These are phyloP conservation scores for Pogonocichla stellata DNA, from an alignment of 2,113 vertebrate species.

Conservation along the genomic window DNA sequence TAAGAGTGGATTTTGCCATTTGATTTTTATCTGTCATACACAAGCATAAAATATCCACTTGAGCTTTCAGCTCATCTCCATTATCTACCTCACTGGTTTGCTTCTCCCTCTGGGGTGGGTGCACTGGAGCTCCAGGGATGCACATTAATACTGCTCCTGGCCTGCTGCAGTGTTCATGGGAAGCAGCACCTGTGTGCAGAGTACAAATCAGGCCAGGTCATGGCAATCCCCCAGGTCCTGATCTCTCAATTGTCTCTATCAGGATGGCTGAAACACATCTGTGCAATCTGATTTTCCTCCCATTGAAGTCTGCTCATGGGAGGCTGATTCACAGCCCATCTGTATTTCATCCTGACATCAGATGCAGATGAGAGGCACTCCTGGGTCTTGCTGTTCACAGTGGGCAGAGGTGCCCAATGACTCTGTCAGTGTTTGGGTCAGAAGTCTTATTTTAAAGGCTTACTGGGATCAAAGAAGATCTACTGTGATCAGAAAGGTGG, in stretches of 20 bases:
- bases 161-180: fast-evolving
- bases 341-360: not conserved
- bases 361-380: not conserved
- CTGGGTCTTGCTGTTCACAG: not conserved
- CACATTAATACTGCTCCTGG: fast-evolving
- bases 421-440: not conserved
- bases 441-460: not conserved
- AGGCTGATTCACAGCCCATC: not conserved
- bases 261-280: not conserved
- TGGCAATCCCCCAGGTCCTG: not conserved
- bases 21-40: not conserved
- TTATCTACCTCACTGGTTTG: not conserved
- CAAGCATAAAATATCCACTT: not conserved
- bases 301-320: not conserved
- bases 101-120: not conserved
- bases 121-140: not conserved
- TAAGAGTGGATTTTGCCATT: not conserved
- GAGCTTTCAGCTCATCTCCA: not conserved
- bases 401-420: not conserved
- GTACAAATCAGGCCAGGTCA: not conserved
- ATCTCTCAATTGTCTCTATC: not conserved
- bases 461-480: not conserved
- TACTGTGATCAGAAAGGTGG: not conserved
- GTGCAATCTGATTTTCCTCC: not conserved
- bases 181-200: not conserved